Evolutionary conservation across 2,888 invertebrate species (phyloP).

Genomic region (Notocelia uddmanniana): DNA sequence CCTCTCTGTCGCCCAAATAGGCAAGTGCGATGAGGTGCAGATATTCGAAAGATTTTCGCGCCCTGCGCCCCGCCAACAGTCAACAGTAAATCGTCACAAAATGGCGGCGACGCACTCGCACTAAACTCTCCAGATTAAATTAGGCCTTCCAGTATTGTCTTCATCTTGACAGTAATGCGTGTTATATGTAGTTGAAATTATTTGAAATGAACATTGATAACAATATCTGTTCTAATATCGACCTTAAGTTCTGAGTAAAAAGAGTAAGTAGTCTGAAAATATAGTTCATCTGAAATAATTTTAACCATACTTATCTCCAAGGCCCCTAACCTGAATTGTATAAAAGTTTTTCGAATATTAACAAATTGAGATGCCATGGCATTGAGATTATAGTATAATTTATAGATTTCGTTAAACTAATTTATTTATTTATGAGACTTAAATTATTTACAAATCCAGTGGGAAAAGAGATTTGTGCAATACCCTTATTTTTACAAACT

Average conservation of each 20-base stretch:
- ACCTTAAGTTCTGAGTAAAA: not conserved
- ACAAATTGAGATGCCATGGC: conserved; percentile 22
- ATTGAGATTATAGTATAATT: conserved; percentile 3
- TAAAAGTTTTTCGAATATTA: conserved; percentile 5
- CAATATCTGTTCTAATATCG: not conserved
- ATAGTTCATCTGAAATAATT: not conserved
- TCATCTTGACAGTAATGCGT: not conserved
- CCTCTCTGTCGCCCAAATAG: no score
- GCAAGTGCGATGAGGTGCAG: no score
- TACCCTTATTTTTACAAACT: conserved; percentile 50
- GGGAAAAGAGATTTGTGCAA: conserved; percentile 63
- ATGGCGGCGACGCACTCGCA: not conserved
- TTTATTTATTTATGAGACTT: conserved; percentile 44
- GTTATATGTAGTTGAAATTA: not conserved
- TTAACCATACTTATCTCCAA: not conserved
- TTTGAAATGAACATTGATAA: not conserved
- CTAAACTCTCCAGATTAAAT: not conserved
- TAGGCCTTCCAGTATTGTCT: conserved; percentile 19
- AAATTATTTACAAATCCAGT: conserved; percentile 39
- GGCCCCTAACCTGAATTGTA: not conserved
- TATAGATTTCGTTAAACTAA: conserved; percentile 35
- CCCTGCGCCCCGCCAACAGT: no score
- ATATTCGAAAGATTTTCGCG: no score
- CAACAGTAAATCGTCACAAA: not conserved
- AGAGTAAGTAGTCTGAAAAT: not conserved